A percentile compares a stretch with the other conserved stretches of the same genome.
Evolutionary conservation across 1,140 invertebrate species (phyloP).

Genomic region (Palaemon carinicauda): DNA sequence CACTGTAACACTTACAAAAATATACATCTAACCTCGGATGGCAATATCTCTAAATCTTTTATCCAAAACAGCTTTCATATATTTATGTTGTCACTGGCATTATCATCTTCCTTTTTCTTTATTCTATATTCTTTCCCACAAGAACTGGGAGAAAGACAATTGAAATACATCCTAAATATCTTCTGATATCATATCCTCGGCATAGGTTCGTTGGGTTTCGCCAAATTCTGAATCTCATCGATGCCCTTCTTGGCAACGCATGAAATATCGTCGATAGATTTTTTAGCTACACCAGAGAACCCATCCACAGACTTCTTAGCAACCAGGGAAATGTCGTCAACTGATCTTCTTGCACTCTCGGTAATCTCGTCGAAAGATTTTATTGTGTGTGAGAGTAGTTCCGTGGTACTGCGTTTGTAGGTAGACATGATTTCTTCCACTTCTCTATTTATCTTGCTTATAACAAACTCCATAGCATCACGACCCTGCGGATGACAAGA

Average conservation of each 20-base stretch:
- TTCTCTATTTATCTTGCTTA: conserved; percentile 71
- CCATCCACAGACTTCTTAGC: conserved; percentile 61
- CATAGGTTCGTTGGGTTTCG: conserved; percentile 18
- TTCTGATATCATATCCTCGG: conserved; percentile 39
- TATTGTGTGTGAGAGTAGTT: conserved; percentile 78
- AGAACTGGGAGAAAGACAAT: conserved; percentile 17
- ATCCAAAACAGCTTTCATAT: too few relatives aligned
- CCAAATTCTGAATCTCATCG: conserved; percentile 3
- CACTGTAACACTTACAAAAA: too few relatives aligned
- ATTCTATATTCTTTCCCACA: too few relatives aligned
- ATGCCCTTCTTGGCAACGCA: conserved; percentile 34
- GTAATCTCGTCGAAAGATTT: conserved; percentile 78
- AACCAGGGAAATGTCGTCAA: conserved; percentile 71
- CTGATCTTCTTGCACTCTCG: conserved; percentile 78
- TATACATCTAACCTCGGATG: too few relatives aligned
- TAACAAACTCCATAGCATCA: conserved; percentile 96
- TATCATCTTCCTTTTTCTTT: too few relatives aligned
- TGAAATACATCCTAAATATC: conserved; percentile 44
- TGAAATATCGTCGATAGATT: conserved; percentile 56
- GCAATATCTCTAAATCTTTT: too few relatives aligned
- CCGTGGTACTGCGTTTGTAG: conserved; percentile 65
- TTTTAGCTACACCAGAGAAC: conserved; percentile 45
- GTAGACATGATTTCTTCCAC: conserved; percentile 75
- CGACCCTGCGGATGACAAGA: conserved; percentile 66
- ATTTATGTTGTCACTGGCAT: too few relatives aligned